Percentiles rank a stretch among this genome's conserved stretches.
Conservation (phyloP, 2,797 vertebrate genomes). For the Sebastes wilsoni region DNA sequence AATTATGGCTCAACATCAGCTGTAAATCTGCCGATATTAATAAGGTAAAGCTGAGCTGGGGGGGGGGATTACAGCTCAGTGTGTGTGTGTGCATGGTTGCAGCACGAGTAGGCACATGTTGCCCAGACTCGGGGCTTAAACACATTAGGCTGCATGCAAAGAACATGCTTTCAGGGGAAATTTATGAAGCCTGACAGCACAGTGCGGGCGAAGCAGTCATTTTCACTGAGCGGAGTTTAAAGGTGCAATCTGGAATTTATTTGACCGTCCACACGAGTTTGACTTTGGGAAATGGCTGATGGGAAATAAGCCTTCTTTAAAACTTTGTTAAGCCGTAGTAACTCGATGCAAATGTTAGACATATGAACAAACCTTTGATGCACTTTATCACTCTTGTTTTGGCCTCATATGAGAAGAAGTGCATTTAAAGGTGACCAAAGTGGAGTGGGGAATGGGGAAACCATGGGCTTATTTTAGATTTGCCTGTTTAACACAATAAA, state of each 20-base stretch:
- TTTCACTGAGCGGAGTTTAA: conserved; percentile 62
- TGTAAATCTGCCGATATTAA: conserved; percentile 67
- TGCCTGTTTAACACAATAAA: background rate
- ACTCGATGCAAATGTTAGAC: conserved; percentile 44
- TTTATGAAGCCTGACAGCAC: conserved; percentile 63
- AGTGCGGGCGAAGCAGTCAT: conserved; percentile 43
- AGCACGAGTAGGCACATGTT: conserved; percentile 49
- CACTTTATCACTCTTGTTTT: conserved; percentile 1
- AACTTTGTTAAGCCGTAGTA: conserved; percentile 33
- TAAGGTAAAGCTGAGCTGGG: conserved; percentile 31
- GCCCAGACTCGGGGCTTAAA: conserved; percentile 54
- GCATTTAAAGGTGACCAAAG: conserved; percentile 1
- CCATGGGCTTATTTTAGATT: background rate
- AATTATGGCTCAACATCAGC: conserved; percentile 68
- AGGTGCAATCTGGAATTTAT: conserved; percentile 73
- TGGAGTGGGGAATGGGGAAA: background rate
- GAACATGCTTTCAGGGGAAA: conserved; percentile 59
- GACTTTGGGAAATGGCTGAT: conserved; percentile 41
- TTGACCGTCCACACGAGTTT: conserved; percentile 37
- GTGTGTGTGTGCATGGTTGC: background rate
- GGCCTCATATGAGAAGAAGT: background rate
- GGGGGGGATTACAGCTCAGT: background rate
- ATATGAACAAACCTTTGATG: conserved; percentile 22
- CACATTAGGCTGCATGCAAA: conserved; percentile 61
- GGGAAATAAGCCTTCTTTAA: conserved; percentile 39